Conservation (phyloP, 2,113 vertebrate genomes). For the Numida meleagris region DNA sequence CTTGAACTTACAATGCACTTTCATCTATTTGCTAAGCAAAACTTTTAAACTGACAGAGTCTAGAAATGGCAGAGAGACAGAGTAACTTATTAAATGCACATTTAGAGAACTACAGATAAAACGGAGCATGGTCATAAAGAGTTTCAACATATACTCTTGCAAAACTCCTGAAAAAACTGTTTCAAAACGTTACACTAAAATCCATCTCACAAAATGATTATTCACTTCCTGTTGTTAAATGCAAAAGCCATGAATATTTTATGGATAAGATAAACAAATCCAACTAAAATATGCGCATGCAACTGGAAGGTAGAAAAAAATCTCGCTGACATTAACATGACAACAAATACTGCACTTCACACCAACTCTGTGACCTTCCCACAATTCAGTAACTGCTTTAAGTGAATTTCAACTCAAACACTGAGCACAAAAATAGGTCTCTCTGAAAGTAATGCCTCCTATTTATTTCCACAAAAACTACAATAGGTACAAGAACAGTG, state of each 20-base stretch:
- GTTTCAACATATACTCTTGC: constrained; percentile 3
- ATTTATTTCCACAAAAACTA: neutral
- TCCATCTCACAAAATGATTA: neutral
- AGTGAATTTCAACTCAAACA: neutral
- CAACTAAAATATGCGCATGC: neutral
- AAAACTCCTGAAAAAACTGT: neutral
- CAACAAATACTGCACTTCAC: neutral
- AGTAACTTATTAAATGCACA: neutral
- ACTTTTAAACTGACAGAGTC: neutral
- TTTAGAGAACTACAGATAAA: neutral
- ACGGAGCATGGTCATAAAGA: neutral
- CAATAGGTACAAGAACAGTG: neutral
- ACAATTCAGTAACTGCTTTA: neutral
- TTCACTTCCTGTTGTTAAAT: neutral
- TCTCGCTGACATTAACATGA: neutral
- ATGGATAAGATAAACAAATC: neutral
- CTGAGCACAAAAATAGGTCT: neutral
- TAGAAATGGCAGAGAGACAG: neutral
- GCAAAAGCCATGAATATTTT: neutral
- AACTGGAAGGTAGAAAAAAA: neutral
- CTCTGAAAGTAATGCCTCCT: neutral
- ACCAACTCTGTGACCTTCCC: neutral
- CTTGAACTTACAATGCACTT: neutral
- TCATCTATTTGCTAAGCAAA: neutral
- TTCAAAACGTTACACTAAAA: constrained; percentile 12